These are phyloP conservation scores for Pristionchus maxplancki DNA, from an alignment of 2,888 invertebrate species.

Conservation along the genomic window DNA sequence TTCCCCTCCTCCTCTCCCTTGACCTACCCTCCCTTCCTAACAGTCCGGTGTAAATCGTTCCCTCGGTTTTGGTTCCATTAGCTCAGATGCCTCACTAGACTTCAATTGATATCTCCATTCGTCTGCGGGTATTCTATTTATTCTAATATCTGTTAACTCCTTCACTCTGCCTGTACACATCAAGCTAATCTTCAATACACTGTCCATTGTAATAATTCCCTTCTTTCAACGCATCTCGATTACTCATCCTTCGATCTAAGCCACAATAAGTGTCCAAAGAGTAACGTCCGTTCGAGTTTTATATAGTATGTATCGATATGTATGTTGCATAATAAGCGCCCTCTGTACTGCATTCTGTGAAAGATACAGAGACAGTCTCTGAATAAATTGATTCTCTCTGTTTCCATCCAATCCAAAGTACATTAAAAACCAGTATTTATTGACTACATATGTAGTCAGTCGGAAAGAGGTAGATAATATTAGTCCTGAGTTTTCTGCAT, in stretches of 20 bases:
- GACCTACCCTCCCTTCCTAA: background rate
- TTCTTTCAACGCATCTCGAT: background rate
- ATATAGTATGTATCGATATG: constrained; percentile 41
- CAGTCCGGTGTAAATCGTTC: background rate
- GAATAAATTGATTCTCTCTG: constrained; percentile 30
- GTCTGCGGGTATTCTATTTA: constrained; percentile 26
- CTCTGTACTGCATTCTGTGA: constrained; percentile 34
- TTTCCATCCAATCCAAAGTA: background rate
- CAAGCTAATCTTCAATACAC: constrained; percentile 15
- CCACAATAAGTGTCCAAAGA: constrained; percentile 22
- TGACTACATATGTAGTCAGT: background rate
- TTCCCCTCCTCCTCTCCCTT: background rate
- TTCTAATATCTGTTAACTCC: constrained; percentile 44
- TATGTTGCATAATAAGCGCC: constrained; percentile 25
- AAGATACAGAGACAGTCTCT: constrained; percentile 21
- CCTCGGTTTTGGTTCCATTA: background rate
- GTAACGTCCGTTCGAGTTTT: constrained; percentile 24
- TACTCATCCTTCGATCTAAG: constrained; percentile 32
- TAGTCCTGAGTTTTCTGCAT: constrained; percentile 19
- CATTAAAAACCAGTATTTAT: constrained; percentile 16
- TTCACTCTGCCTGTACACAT: constrained; percentile 27
- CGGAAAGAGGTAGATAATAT: background rate
- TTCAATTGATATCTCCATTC: constrained; percentile 30
- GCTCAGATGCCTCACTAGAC: constrained; percentile 15
- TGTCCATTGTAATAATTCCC: constrained; percentile 28